Evolutionary conservation across 2,797 vertebrate species (phyloP), one percentile per base, ranked within the genome.

Genomic region (Jordanella pulchra): DNA sequence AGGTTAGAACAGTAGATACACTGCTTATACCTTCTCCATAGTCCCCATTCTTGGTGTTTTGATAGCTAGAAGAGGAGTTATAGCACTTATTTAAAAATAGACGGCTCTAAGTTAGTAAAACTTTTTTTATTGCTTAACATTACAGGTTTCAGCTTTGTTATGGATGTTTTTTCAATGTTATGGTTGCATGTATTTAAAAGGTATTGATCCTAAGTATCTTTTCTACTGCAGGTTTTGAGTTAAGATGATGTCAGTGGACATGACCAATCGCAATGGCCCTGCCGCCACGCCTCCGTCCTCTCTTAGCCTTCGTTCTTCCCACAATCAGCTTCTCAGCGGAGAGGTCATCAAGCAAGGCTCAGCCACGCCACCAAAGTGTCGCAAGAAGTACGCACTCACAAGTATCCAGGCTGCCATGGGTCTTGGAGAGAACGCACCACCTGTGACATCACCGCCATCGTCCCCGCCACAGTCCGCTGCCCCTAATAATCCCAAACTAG

Each of bases 401-500:
- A 98, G 95, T 77, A 98, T 99, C 77, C 97, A 99, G 94, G 90
- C 94, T 0, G 97, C 97, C 39, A 99, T 99, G 98, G 98, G 98
- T 45, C 96, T 99, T 0, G 94, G 95, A 0, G 97, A 98, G 32
- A 77, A 65, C 0, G 73, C 44, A 15, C 73, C 88, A 0, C 77
- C 92, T 3, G 74, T 87, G n/a, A 93, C 95, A 0, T 94, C 95
- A 0, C 89, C 93, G 0, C 90, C 95, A 27, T 93, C 95, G 7
- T 92, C 96, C 7, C 92, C 91, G 0, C 77, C 86, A 0, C 89
- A 85, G 71, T 71, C 80, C 3, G 67, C 71, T 1, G 87, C 87
- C 39, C 95, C 96, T 47, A 94, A 94, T 85, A 99, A 99, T 77
- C 96, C 95, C 61, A 99, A 99, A 90, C 91, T 98, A 76, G 95